Evolutionary conservation across 2,797 vertebrate genomes (phyloP), one percentile per base, ranked within the genome.

Genomic region (Sphenodon punctatus): DNA sequence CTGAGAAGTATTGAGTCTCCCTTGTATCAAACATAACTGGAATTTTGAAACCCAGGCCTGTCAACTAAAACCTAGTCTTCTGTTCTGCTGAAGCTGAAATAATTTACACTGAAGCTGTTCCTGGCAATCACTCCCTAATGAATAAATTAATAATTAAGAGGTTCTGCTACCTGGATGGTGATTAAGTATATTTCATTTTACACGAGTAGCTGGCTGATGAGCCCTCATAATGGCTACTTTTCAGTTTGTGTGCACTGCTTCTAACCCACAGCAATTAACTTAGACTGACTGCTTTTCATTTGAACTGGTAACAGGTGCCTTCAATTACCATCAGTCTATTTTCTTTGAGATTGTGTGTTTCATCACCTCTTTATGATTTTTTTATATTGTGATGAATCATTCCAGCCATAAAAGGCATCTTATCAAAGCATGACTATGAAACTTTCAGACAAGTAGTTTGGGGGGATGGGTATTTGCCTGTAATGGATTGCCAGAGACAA

Each of bases 81-180:
- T 23, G 6, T 74, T 79, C 79, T 73, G 67, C 75, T 16, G 60
- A 53, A 82, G 77, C 36, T 72, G 82, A 78, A 88, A 70, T 53
- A 17, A 46, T 56, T 88, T 87, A 39, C 60, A 43, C 68, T n/a
- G 87, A 82, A 87, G 81, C 5, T 13, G 1, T 86, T 88, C 25
- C 12, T 76, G 76, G 30, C n/a, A 78, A 45, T 65, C 77, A 43
- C 55, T 78, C n/a, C n/a, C 58, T 87, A 90, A 89, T 88, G 84
- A 88, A 85, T 80, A 69, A 82, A 82, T 88, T 27, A 88, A 88
- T 73, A 74, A 92, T 84, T 88, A 78, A 84, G 61, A 77, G 4
- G 1, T 3, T 63, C 8, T 65, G 25, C 7, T 58, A 89, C 88
- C 84, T 85, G 69, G 55, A 38, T 76, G 70, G 13, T 66, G 78